phyloP scores from a whole-genome alignment of 2,113 vertebrate genomes.

The Rhodinocichla rosea region DNA sequence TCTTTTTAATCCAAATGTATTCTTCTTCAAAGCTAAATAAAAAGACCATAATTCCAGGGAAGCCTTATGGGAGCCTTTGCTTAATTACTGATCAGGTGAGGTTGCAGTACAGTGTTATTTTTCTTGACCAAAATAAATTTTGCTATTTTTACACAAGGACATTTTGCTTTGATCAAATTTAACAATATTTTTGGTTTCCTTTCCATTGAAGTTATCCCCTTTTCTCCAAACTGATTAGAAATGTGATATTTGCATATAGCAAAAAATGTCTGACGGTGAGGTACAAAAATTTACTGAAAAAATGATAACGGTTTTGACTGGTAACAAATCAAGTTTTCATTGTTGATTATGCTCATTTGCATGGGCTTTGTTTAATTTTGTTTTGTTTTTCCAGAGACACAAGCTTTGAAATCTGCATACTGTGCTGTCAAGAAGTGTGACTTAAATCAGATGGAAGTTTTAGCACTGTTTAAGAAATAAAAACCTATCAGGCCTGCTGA shows the following conservation, averaged over 20 bases:
- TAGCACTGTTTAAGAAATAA: background rate
- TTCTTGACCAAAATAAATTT: background rate
- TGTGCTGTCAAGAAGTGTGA: background rate
- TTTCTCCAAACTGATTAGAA: background rate
- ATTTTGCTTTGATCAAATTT: background rate
- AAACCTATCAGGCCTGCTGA: background rate
- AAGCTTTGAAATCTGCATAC: background rate
- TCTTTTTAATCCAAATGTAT: background rate
- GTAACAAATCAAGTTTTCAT: background rate
- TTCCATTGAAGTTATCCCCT: background rate
- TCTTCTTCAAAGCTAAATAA: background rate
- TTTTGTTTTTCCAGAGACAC: background rate
- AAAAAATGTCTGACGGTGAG: background rate
- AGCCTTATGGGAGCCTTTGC: background rate
- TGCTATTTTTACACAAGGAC: background rate
- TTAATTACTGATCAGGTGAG: background rate
- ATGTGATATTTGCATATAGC: background rate
- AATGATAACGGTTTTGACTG: background rate
- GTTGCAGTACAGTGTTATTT: background rate
- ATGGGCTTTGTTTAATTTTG: background rate
- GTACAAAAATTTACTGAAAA: background rate
- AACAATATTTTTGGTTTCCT: background rate
- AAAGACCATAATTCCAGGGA: background rate
- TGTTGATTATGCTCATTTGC: background rate
- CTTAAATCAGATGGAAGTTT: background rate